Conservation (phyloP, 30 jellyfish, hydroid and myxozoan species). For the Aurelia sp. region DNA sequence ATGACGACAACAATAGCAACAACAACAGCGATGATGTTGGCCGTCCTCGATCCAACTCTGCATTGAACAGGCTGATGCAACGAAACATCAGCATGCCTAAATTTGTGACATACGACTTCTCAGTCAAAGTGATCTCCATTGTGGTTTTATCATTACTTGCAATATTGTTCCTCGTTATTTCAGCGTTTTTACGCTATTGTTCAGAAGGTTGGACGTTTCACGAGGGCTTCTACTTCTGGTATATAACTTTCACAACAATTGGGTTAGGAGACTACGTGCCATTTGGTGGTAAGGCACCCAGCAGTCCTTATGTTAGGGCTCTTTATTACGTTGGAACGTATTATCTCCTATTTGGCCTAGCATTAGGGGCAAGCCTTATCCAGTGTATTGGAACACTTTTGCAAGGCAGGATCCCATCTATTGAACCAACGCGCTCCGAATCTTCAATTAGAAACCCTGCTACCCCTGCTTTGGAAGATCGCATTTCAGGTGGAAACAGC, state of each 20-base stretch:
- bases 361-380: conserved; percentile 28
- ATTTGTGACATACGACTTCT: not conserved
- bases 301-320: not conserved
- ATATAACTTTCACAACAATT: conserved; percentile 14
- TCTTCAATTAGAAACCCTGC: not conserved
- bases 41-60: not conserved
- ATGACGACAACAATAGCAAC: not conserved
- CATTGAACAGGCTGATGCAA: not conserved
- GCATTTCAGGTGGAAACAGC: too few species aligned
- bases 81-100: not conserved
- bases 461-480: too few species aligned
- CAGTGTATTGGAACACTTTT: conserved; percentile 6
- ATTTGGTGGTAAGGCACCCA: conserved; percentile 12
- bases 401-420: conserved; percentile 21
- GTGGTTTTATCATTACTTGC: not conserved
- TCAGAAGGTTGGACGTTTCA: conserved; percentile 25
- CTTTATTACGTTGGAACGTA: conserved; percentile 36
- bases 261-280: conserved; percentile 48
- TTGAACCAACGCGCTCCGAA: not conserved
- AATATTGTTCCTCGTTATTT: not conserved
- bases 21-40: not conserved
- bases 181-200: not conserved
- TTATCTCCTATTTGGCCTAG: conserved; percentile 31
- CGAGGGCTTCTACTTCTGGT: conserved; percentile 34
- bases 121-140: conserved; percentile 5